Percentiles rank a stretch among this genome's conserved stretches.
phyloP scores from a whole-genome alignment of 1,140 invertebrate species.

The Diorhabda carinulata region DNA sequence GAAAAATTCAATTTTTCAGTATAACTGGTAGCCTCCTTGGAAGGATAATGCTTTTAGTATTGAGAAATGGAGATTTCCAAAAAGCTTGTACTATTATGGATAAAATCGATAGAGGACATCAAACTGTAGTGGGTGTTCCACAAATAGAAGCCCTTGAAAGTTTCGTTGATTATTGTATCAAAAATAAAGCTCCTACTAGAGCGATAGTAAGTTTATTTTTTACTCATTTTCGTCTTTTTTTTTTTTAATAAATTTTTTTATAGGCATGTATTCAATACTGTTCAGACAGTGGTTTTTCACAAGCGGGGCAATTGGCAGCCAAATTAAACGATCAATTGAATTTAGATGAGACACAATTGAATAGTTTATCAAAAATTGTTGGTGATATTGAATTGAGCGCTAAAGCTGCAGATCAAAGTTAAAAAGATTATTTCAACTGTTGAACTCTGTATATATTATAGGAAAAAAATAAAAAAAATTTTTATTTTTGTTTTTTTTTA shows the following conservation, averaged over 20 bases:
- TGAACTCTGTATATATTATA: no score
- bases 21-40: slow-evolving; percentile 59
- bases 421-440: neutral
- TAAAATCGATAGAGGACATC: slow-evolving; percentile 52
- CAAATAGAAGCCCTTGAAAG: slow-evolving; percentile 47
- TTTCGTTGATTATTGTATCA: slow-evolving; percentile 51
- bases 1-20: slow-evolving; percentile 36
- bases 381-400: slow-evolving; percentile 16
- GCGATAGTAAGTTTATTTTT: slow-evolving; percentile 47
- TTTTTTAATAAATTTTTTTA: slow-evolving; percentile 33
- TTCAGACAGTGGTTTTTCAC: slow-evolving; percentile 52
- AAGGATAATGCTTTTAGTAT: slow-evolving; percentile 51
- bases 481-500: no score
- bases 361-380: slow-evolving; percentile 50
- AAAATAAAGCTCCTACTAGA: slow-evolving; percentile 49
- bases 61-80: slow-evolving; percentile 51
- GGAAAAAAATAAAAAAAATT: no score
- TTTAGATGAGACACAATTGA: slow-evolving; percentile 50
- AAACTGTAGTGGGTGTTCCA: slow-evolving; percentile 55
- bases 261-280: slow-evolving; percentile 53
- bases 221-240: neutral
- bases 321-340: slow-evolving; percentile 48
- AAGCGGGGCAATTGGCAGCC: slow-evolving; percentile 47
- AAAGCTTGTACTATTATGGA: slow-evolving; percentile 51
- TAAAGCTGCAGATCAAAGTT: neutral